Base-by-base conservation (phyloP, 1,140 invertebrate genomes). In the Oryctes rhinoceros region DNA sequence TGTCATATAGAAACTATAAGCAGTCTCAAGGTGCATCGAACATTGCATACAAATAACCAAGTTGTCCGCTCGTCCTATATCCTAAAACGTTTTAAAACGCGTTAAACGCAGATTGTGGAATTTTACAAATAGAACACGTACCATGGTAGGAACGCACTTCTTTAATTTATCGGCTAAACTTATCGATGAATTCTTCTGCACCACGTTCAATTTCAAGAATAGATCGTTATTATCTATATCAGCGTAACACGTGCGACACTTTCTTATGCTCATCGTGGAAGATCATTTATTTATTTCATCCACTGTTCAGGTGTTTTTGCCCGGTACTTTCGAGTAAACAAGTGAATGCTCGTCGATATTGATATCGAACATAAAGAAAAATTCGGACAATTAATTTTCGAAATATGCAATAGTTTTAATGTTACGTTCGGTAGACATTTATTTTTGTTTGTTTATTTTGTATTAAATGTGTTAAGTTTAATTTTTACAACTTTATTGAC, bases 211-310 rank as follows among this genome's bases (percentile, higher is more conserved):
- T 7, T 76, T 76, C 37, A 76, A 15, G 18, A 18, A 76, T 20
- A 44, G 5, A 76, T 76, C 47, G 47, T 76, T 76, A n/a, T 15
- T 47, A 4, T 76, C 39, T 48, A 76, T n/a, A 47, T 76, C 39
- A 0, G 75, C 39, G 20, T 30, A 48, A 20, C 37, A 47, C n/a
- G 75, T 76, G 0, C 47, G 37, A 37, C 37, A 49, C 13, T 76
- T 76, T 44, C 15, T 24, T 20, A 18, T 3, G 18, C 47, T 15
- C 39, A 47, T 76, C 18, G 37, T 44, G 15, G 10, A 47, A 24
- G 18, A 0, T 20, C 37, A 18, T 24, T 74, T 24, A 39, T 24
- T 35, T 74, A 35, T 44, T 44, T 44, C 39, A 10, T 7, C 9
- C 0, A 10, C 1, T 44, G 39, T 44, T 30, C 24, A 30, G 24